These are phyloP conservation scores for Hypercompe scribonia DNA, from an alignment of 2,888 invertebrate species.

Conservation along the genomic window DNA sequence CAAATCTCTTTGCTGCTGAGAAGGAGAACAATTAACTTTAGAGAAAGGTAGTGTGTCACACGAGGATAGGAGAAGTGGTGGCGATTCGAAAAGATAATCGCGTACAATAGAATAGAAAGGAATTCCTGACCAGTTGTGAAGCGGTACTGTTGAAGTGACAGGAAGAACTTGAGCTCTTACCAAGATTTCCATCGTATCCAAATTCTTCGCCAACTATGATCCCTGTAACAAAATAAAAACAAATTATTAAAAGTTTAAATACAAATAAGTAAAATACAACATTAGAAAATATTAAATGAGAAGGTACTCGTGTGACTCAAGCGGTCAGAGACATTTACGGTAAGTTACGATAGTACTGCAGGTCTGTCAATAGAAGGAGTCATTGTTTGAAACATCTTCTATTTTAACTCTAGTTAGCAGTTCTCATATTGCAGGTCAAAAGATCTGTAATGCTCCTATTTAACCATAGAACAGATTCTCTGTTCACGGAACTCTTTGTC, in stretches of 20 bases:
- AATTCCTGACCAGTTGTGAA: background rate
- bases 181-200: conserved; percentile 86
- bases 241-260: background rate
- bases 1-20: background rate
- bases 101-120: background rate
- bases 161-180: conserved; percentile 62
- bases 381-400: too few species aligned
- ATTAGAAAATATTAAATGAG: background rate
- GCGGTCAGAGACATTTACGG: too few species aligned
- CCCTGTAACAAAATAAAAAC: conserved; percentile 62
- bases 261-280: background rate
- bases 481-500: too few species aligned
- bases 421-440: too few species aligned
- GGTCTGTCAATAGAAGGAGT: too few species aligned
- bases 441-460: too few species aligned
- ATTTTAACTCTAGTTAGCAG: too few species aligned
- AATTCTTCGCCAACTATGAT: conserved; percentile 82
- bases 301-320: too few species aligned
- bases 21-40: background rate
- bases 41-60: background rate
- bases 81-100: background rate
- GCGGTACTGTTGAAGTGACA: background rate
- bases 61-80: background rate
- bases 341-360: too few species aligned
- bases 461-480: too few species aligned